Evolutionary conservation across 2,797 vertebrate genomes (phyloP).

Genomic region (Acipenser ruthenus): DNA sequence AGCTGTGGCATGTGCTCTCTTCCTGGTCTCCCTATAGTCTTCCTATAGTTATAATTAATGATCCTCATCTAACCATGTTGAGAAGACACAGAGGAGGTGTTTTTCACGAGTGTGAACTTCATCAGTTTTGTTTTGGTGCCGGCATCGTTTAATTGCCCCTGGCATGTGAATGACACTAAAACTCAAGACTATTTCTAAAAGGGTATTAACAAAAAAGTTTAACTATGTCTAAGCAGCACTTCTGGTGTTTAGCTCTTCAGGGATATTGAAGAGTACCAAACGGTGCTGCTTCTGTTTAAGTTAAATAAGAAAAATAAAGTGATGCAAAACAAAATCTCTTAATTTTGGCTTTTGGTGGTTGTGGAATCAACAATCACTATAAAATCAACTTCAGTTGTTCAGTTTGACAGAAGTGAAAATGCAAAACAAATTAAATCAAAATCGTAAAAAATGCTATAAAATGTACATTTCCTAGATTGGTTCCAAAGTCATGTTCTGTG

Average conservation of each 20-base stretch:
- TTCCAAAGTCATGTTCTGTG: too few relatives aligned
- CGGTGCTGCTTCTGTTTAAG: neutral
- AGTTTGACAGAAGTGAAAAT: too few relatives aligned
- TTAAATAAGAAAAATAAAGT: too few relatives aligned
- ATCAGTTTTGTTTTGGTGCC: slow-evolving; percentile 14
- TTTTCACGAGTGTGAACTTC: slow-evolving; percentile 23
- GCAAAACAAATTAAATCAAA: too few relatives aligned
- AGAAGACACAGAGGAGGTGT: slow-evolving; percentile 17
- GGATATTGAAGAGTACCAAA: neutral
- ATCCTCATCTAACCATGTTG: slow-evolving; percentile 23
- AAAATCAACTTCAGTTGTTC: too few relatives aligned
- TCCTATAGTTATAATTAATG: slow-evolving; percentile 32
- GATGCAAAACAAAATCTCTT: too few relatives aligned
- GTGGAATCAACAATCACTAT: too few relatives aligned
- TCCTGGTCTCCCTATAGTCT: slow-evolving; percentile 25
- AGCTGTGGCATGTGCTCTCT: slow-evolving; percentile 21
- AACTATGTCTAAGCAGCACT: neutral
- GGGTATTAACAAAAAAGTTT: slow-evolving; percentile 11
- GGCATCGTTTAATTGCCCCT: slow-evolving; percentile 25
- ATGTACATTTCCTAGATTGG: too few relatives aligned
- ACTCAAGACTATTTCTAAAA: slow-evolving; percentile 14
- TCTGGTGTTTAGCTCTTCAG: neutral
- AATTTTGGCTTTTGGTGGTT: too few relatives aligned
- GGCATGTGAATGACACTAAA: slow-evolving; percentile 13
- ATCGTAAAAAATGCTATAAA: too few relatives aligned